Percentiles rank a stretch among this genome's conserved stretches.
Conservation (phyloP, 2,113 vertebrate genomes). For the Salvelinus sp. region DNA sequence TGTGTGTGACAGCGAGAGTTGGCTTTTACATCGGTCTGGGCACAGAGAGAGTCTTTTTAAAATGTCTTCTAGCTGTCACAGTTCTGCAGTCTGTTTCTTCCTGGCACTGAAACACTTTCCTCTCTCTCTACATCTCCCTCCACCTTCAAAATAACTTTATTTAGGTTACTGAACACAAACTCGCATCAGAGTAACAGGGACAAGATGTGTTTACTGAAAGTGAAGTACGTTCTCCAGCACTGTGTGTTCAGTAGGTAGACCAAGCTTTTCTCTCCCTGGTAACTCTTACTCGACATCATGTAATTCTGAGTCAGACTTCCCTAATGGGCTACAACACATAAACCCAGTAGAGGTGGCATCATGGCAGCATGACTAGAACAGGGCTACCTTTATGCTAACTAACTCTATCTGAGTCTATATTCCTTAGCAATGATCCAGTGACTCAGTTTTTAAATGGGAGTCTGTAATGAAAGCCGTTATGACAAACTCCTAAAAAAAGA, state of each 20-base stretch:
- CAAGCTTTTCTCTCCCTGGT: not conserved
- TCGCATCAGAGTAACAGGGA: not conserved
- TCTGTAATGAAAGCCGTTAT: not conserved
- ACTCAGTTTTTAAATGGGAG: not conserved
- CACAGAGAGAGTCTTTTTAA: not conserved
- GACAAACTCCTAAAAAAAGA: not conserved
- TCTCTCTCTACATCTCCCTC: not conserved
- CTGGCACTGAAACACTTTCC: no score
- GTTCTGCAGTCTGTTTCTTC: not conserved
- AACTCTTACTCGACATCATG: not conserved
- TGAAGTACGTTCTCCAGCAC: not conserved
- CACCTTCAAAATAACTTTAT: not conserved
- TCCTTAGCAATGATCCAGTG: not conserved
- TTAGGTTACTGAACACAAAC: not conserved
- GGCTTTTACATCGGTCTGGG: slow-evolving; percentile 3
- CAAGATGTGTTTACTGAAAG: not conserved
- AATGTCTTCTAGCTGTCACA: not conserved
- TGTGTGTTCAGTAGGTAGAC: not conserved
- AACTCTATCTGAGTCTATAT: not conserved
- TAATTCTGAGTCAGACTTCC: not conserved
- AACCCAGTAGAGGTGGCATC: no score
- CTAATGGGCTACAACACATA: no score
- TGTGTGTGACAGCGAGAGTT: slow-evolving; percentile 1
- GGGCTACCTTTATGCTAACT: not conserved
- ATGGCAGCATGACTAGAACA: not conserved